phyloP scores from a whole-genome alignment of 2,797 vertebrate species.

The Semotilus atromaculatus region DNA sequence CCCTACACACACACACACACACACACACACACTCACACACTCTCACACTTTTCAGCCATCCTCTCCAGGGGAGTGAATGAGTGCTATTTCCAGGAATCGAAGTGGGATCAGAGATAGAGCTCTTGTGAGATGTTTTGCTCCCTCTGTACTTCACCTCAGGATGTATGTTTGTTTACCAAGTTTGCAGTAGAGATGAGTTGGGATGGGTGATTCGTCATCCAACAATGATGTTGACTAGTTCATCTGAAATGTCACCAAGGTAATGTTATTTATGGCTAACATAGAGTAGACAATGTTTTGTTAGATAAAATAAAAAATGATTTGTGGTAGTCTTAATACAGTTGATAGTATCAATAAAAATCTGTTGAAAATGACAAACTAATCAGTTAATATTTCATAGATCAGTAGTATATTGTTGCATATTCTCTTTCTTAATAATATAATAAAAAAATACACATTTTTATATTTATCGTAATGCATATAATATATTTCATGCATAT shows the following conservation, averaged over 20 bases:
- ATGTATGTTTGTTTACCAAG: background rate
- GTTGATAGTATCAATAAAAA: background rate
- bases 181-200: background rate
- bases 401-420: background rate
- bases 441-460: no score
- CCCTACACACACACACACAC: background rate
- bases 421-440: no score
- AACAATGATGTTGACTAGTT: background rate
- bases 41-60: conserved; percentile 6
- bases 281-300: background rate
- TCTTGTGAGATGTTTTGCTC: conserved; percentile 12
- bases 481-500: background rate
- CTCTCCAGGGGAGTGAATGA: conserved; percentile 22
- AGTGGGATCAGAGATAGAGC: conserved; percentile 18
- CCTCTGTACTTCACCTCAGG: conserved; percentile 19
- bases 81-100: conserved; percentile 24
- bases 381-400: background rate
- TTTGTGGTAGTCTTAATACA: background rate
- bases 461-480: no score
- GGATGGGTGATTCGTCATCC: background rate
- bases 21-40: conserved; percentile 11
- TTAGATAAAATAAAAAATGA: background rate
- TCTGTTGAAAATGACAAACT: background rate
- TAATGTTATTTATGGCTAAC: background rate
- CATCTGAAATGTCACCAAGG: background rate